Conservation (phyloP, 2,888 invertebrate genomes). For the Actias luna region DNA sequence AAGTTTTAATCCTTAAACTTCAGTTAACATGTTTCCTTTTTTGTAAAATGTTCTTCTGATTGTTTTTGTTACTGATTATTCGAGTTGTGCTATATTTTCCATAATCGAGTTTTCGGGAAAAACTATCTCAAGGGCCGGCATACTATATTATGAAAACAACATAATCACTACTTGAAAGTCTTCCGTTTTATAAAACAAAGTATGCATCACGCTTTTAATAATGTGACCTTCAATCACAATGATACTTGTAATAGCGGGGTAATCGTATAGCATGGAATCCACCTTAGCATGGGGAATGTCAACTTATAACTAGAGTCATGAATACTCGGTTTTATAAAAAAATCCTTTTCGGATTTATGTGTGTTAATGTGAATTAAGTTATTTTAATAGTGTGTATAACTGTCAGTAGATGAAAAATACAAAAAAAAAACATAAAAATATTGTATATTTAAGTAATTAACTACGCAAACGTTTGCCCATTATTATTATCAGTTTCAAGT, state of each 20-base stretch:
- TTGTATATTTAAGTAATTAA: not conserved
- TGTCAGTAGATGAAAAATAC: slow-evolving; percentile 1
- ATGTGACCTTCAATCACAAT: not conserved
- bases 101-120: slow-evolving; percentile 13
- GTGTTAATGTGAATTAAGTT: slow-evolving; percentile 6
- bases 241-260: not conserved
- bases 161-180: slow-evolving; percentile 18
- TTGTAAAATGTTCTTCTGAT: not conserved
- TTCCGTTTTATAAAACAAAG: slow-evolving; percentile 15
- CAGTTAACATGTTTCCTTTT: not conserved
- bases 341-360: not conserved
- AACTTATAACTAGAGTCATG: not conserved
- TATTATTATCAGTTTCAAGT: not conserved
- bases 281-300: not conserved
- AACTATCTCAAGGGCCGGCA: slow-evolving; percentile 13
- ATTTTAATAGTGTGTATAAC: slow-evolving; percentile 6
- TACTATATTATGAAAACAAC: slow-evolving; percentile 9
- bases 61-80: not conserved
- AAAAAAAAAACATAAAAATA: slow-evolving; percentile 5
- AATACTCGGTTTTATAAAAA: slow-evolving; percentile 7
- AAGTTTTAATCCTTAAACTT: too few species aligned
- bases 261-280: not conserved
- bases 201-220: not conserved
- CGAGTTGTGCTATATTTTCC: not conserved
- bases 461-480: not conserved